These are phyloP conservation scores for Styela clava DNA, from an alignment of 23 tunicate genomes.

Conservation along the genomic window DNA sequence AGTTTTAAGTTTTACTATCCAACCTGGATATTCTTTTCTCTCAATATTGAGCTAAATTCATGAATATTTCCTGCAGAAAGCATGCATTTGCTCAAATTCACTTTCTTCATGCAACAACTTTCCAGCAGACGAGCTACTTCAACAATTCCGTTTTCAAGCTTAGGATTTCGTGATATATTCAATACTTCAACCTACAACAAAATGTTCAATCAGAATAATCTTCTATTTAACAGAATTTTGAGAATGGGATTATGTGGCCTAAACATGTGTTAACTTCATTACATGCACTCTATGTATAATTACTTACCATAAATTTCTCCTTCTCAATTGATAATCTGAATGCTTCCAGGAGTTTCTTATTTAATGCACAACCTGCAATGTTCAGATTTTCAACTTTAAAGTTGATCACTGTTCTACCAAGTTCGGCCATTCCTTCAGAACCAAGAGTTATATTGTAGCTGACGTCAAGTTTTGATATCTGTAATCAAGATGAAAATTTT, in stretches of 20 bases:
- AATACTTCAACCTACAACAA: neutral
- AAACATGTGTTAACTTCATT: too few relatives aligned
- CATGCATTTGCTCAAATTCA: neutral
- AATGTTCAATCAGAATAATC: too few relatives aligned
- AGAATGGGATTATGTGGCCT: too few relatives aligned
- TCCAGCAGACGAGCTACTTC: neutral
- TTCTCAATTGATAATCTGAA: too few relatives aligned
- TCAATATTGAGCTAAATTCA: too few relatives aligned
- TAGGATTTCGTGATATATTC: neutral
- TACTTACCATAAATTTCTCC: too few relatives aligned
- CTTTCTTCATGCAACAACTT: neutral
- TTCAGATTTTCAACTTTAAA: neutral
- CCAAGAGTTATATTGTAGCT: neutral
- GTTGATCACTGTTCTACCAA: neutral
- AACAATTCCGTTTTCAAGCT: neutral
- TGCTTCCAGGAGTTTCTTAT: neutral
- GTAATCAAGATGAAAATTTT: too few relatives aligned
- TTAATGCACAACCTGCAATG: neutral
- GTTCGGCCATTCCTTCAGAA: neutral
- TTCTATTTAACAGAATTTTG: too few relatives aligned
- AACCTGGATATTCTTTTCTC: too few relatives aligned
- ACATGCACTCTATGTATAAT: too few relatives aligned
- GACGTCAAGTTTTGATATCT: neutral
- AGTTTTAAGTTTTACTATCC: too few relatives aligned
- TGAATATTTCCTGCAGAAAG: neutral